Evolutionary conservation across 53 echinoderm and acorn worm genomes (phyloP).

Genomic region (Echinarachnius parma): DNA sequence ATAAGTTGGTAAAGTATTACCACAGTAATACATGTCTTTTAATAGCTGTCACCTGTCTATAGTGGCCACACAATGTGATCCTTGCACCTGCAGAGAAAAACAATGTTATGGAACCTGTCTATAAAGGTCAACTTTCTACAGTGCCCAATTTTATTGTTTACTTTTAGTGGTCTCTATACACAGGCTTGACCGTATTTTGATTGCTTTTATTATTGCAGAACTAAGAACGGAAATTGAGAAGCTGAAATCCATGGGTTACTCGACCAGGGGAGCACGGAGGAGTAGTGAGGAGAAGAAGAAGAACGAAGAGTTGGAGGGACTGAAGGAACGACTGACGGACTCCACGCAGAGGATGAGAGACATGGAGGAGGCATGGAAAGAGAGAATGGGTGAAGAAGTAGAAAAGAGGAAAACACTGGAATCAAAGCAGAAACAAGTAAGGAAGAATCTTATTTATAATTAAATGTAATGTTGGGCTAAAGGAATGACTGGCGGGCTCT

Average conservation of each 20-base stretch:
- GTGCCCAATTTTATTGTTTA: too few relatives aligned
- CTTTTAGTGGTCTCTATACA: too few relatives aligned
- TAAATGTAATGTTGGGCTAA: too few relatives aligned
- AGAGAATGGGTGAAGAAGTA: slow-evolving; percentile 60
- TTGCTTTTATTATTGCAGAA: slow-evolving; percentile 37
- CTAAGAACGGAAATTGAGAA: slow-evolving; percentile 82
- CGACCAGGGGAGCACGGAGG: slow-evolving; percentile 4
- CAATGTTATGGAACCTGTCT: too few relatives aligned
- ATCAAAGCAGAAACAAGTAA: slow-evolving; percentile 66
- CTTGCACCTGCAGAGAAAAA: too few relatives aligned
- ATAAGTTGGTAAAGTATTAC: too few relatives aligned
- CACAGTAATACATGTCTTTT: too few relatives aligned
- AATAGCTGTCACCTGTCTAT: too few relatives aligned
- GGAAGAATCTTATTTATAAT: neutral
- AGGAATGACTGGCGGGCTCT: too few relatives aligned
- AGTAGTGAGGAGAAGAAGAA: slow-evolving; percentile 38
- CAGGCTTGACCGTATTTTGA: neutral
- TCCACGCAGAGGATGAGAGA: slow-evolving; percentile 62
- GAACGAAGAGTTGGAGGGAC: slow-evolving; percentile 56
- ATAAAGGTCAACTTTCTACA: too few relatives aligned
- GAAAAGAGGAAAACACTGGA: slow-evolving; percentile 53
- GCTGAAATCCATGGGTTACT: slow-evolving; percentile 55
- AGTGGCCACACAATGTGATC: too few relatives aligned
- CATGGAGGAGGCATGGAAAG: slow-evolving; percentile 61
- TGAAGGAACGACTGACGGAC: slow-evolving; percentile 59